phyloP scores from a whole-genome alignment of 2,797 vertebrate genomes.

The Phoxinus dragarum region DNA sequence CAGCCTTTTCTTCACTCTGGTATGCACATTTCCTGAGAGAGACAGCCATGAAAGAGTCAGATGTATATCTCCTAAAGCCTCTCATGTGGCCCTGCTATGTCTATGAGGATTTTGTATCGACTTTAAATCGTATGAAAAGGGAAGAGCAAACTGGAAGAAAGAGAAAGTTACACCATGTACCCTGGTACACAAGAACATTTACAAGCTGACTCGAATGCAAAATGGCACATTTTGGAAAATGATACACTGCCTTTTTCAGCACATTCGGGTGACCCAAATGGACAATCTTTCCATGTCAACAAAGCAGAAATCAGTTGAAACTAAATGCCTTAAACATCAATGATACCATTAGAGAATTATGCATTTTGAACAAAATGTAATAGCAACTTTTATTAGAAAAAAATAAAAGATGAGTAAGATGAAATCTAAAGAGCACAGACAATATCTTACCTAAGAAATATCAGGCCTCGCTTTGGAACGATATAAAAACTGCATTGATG shows the following conservation, averaged over 20 bases:
- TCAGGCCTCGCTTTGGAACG: constrained; percentile 22
- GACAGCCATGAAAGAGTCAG: constrained; percentile 58
- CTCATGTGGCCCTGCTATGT: constrained; percentile 58
- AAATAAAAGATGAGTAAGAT: constrained; percentile 23
- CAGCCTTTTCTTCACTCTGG: constrained; percentile 30
- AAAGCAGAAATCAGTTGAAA: background rate
- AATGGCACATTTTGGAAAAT: constrained; percentile 10
- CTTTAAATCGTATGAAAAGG: constrained; percentile 42
- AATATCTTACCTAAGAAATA: constrained; percentile 4
- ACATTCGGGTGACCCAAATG: background rate
- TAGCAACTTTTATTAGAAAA: constrained; percentile 44
- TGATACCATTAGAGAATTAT: background rate
- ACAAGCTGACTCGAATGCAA: constrained; percentile 16
- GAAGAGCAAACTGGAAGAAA: constrained; percentile 17
- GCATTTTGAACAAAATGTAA: background rate
- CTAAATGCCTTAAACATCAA: background rate
- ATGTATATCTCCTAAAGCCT: constrained; percentile 68
- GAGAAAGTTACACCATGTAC: constrained; percentile 31
- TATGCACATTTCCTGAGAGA: constrained; percentile 53
- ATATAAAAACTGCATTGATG: constrained; percentile 32
- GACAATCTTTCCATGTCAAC: background rate
- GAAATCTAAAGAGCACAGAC: constrained; percentile 29
- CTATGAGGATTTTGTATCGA: constrained; percentile 71
- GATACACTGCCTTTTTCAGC: background rate
- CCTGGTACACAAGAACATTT: constrained; percentile 10